Evolutionary conservation across 2,113 vertebrate genomes (phyloP).

Genomic region (Butastur rufipennis): DNA sequence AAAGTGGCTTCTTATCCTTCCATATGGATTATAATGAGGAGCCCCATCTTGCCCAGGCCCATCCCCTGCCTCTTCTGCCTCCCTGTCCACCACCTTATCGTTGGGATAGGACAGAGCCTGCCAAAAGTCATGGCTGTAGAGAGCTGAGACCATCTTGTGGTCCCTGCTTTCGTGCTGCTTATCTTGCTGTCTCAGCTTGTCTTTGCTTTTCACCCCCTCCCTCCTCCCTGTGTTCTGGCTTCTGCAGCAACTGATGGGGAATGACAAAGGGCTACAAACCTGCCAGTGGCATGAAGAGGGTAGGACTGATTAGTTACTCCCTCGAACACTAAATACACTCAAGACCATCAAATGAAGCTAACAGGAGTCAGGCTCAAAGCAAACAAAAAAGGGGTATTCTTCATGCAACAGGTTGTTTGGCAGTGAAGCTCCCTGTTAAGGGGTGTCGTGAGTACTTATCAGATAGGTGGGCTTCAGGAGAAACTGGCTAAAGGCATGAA

Average conservation of each 20-base stretch:
- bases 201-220: background rate
- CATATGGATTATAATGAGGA: background rate
- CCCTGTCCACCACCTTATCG: background rate
- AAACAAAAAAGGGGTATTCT: background rate
- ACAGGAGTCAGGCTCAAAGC: background rate
- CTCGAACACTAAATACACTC: accelerated
- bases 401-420: background rate
- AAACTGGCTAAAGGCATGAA: background rate
- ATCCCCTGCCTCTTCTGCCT: background rate
- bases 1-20: background rate
- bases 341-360: background rate
- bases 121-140: background rate
- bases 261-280: background rate
- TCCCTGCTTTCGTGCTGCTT: background rate
- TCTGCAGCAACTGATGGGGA: background rate
- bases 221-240: background rate
- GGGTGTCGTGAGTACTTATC: background rate
- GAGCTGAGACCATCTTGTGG: background rate
- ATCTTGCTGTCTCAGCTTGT: background rate
- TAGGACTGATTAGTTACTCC: background rate
- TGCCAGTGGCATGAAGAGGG: background rate
- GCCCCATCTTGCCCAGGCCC: accelerated
- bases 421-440: background rate
- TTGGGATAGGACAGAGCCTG: background rate
- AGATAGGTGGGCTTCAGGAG: background rate